phyloP scores from a whole-genome alignment of 2,797 vertebrate genomes.

The Megalops cyprinoides region DNA sequence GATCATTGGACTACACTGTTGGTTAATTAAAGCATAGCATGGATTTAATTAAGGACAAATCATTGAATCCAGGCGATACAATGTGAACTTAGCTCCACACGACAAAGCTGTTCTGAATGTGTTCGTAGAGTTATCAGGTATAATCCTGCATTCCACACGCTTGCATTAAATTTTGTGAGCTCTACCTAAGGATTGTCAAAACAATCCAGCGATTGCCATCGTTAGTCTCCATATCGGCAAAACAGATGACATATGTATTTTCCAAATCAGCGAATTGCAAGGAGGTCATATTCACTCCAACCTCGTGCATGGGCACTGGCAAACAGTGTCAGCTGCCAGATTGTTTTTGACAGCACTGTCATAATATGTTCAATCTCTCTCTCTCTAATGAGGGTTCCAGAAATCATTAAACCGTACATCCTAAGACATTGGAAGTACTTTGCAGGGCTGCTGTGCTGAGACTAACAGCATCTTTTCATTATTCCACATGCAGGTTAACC shows the following conservation, averaged over 20 bases:
- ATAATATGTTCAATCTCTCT: constrained; percentile 6
- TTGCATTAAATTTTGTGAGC: neutral
- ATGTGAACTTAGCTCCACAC: neutral
- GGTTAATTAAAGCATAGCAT: too few species aligned
- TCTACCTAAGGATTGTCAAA: constrained; percentile 11
- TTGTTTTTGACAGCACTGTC: constrained; percentile 21
- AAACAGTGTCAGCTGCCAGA: neutral
- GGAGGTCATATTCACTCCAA: neutral
- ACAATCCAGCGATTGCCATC: neutral
- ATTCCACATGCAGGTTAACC: constrained; percentile 1
- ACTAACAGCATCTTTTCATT: neutral
- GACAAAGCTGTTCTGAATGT: neutral
- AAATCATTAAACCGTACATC: constrained; percentile 14
- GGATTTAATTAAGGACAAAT: too few species aligned
- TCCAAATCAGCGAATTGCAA: constrained; percentile 3
- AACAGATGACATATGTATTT: constrained; percentile 21
- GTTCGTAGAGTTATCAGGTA: neutral
- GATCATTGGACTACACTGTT: too few species aligned
- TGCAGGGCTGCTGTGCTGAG: neutral
- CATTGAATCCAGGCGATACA: neutral
- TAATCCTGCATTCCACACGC: neutral
- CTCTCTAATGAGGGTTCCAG: constrained; percentile 14
- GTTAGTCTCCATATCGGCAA: neutral
- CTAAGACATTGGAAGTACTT: neutral
- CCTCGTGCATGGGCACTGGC: neutral